phyloP scores from a whole-genome alignment of 2,888 invertebrate genomes.

The Coecobrya sp. region DNA sequence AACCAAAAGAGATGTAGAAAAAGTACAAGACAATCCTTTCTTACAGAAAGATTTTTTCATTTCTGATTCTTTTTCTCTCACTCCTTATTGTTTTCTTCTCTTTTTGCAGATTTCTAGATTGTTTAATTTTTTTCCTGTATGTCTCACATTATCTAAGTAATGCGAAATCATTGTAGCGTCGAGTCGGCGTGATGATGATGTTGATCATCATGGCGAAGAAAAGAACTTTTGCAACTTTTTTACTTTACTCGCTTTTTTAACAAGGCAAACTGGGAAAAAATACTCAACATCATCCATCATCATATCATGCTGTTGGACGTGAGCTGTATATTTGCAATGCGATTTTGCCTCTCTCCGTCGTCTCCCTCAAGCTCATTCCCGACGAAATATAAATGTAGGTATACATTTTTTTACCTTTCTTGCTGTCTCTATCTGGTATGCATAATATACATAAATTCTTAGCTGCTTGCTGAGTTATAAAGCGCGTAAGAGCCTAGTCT shows the following conservation, averaged over 20 bases:
- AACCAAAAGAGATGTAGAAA: neutral
- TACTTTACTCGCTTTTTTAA: neutral
- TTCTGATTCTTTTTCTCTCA: neutral
- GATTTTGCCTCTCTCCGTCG: neutral
- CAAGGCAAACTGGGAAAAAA: neutral
- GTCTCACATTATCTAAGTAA: neutral
- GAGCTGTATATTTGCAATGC: conserved; percentile 18
- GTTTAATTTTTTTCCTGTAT: neutral
- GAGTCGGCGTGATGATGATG: neutral
- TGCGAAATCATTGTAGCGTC: neutral
- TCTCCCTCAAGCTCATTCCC: neutral
- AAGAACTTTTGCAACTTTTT: conserved; percentile 4
- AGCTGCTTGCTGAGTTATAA: too few species aligned
- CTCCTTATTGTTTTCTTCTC: neutral
- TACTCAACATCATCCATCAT: conserved; percentile 57
- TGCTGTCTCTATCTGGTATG: neutral
- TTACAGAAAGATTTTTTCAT: neutral
- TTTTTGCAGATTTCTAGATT: neutral
- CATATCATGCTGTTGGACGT: conserved; percentile 44
- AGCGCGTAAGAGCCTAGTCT: too few species aligned
- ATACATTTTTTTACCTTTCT: neutral
- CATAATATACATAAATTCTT: too few species aligned
- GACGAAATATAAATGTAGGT: neutral
- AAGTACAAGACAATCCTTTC: conserved; percentile 9
- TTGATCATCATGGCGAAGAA: neutral